phyloP scores from a whole-genome alignment of 2,888 invertebrate species.

The Mantis religiosa region DNA sequence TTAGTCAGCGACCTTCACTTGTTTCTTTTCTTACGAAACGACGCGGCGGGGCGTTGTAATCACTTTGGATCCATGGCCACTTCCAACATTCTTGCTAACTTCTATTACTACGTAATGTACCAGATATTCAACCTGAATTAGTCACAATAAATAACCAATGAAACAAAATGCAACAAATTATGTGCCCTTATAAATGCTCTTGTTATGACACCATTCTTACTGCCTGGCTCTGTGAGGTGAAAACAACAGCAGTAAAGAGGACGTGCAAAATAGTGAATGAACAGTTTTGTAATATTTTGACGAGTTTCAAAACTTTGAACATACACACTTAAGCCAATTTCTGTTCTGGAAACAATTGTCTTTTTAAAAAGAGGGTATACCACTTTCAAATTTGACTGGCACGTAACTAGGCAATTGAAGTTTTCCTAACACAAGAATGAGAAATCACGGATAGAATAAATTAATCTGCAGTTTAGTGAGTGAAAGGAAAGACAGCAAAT shows the following conservation, averaged over 20 bases:
- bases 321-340: too few species aligned
- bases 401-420: too few species aligned
- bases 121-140: not conserved
- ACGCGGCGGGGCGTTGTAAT: not conserved
- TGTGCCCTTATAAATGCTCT: not conserved
- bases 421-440: too few species aligned
- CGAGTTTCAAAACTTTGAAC: too few species aligned
- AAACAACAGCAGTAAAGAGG: not conserved
- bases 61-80: not conserved
- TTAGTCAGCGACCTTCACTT: not conserved
- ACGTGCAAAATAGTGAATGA: too few species aligned
- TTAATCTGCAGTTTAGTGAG: too few species aligned
- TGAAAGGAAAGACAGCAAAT: too few species aligned
- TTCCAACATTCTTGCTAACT: not conserved
- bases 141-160: not conserved
- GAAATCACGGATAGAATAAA: too few species aligned
- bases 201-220: not conserved
- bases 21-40: not conserved
- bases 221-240: not conserved
- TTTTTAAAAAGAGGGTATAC: too few species aligned
- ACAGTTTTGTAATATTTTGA: too few species aligned
- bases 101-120: not conserved
- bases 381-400: too few species aligned
- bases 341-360: too few species aligned
- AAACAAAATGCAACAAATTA: not conserved